A percentile compares a stretch with the other conserved stretches of the same genome.
Evolutionary conservation across 2,113 vertebrate species (phyloP).

Genomic region (Muscicapa adusta): DNA sequence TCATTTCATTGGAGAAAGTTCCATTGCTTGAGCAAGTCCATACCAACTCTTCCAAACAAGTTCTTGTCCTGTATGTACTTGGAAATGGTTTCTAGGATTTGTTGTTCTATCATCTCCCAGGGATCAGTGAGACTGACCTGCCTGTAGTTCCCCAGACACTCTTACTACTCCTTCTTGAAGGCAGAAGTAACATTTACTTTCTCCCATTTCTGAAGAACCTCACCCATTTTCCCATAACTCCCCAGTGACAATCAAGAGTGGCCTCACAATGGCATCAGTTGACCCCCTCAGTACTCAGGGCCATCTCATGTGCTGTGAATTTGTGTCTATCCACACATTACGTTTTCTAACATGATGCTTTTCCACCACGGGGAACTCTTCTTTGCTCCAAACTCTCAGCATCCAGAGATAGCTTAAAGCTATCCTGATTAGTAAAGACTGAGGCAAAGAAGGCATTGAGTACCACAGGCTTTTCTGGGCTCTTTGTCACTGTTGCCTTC

Average conservation of each 20-base stretch:
- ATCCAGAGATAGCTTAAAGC: background rate
- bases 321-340: background rate
- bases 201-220: background rate
- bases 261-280: background rate
- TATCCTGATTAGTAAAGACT: background rate
- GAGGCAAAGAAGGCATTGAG: background rate
- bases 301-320: background rate
- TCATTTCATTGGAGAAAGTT: background rate
- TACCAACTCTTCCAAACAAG: background rate
- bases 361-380: background rate
- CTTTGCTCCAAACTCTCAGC: background rate
- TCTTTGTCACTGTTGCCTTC: background rate
- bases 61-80: background rate
- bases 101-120: background rate
- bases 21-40: background rate
- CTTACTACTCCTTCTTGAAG: background rate
- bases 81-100: background rate
- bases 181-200: background rate
- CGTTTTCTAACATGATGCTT: background rate
- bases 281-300: background rate
- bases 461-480: background rate
- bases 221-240: background rate
- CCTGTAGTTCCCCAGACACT: background rate
- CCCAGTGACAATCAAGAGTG: background rate
- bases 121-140: background rate